phyloP scores from a whole-genome alignment of 30 jellyfish, hydroid and myxozoan genomes.

The Pelagia noctiluca region DNA sequence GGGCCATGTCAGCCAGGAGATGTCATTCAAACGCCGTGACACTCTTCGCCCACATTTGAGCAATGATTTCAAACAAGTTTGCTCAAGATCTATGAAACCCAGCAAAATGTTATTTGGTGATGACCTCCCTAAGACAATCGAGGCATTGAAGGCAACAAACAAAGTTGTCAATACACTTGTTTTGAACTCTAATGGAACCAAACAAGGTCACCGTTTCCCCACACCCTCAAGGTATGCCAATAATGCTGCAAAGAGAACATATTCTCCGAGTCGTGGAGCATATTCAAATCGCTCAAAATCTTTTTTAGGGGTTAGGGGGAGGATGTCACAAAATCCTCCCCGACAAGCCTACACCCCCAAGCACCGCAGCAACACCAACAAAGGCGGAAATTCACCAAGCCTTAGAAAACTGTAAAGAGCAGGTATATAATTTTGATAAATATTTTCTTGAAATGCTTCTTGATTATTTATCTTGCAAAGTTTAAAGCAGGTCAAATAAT shows the following conservation, averaged over 20 bases:
- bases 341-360: background rate
- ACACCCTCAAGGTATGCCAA: background rate
- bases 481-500: too few relatives aligned
- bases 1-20: background rate
- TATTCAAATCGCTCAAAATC: too few relatives aligned
- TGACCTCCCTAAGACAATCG: background rate
- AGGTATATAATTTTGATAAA: conserved; percentile 25
- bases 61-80: background rate
- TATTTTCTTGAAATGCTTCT: too few relatives aligned
- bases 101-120: background rate
- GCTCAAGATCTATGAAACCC: background rate
- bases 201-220: background rate
- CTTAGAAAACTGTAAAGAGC: background rate
- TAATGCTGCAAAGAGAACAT: background rate
- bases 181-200: background rate
- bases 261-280: too few relatives aligned
- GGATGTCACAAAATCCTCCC: background rate
- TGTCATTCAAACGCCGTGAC: conserved; percentile 11
- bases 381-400: conserved; percentile 20
- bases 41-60: conserved; percentile 4
- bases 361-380: background rate
- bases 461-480: too few relatives aligned
- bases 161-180: background rate
- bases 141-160: background rate
- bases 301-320: background rate